Evolutionary conservation across 1,140 invertebrate genomes (phyloP), one percentile per base, ranked within the genome.

Genomic region (Littorina saxatilis): DNA sequence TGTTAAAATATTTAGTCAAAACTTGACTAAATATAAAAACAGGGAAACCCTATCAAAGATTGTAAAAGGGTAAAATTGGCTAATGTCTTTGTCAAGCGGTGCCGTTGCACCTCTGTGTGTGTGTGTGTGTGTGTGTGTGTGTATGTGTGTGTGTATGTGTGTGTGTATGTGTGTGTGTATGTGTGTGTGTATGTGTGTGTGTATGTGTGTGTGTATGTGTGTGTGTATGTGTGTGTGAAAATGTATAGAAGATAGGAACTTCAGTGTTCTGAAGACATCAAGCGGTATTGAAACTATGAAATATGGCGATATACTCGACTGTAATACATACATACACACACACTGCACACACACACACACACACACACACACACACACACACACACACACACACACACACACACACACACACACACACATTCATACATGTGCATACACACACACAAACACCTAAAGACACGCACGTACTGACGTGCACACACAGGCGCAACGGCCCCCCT

Each of bases 111-210:
- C 17, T 35, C 15, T n/a, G 0, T 43, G 37, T 74, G n/a, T 74
- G n/a, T 77, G 37, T 74, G 27, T 74, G 37, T 39, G 37, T 39
- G 72, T 74, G 37, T 76, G 73, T 76, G 37, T 47, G 40, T 76
- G 73, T 50, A 29, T 76, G 73, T 76, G 17, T 47, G 73, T 50
- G 73, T 76, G 73, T 52, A 23, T 76, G 73, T 76, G 47, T 52
- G 3, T 23, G 73, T 50, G 39, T 40, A 13, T 15, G 72, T 39
- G 72, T 39, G 27, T 39, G 72, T n/a, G 72, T 75, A 35, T 39
- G 72, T 39, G 72, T 39, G 72, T 74, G 72, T 39, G 72, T 74
- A 35, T 29, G 27, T 35, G 37, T 20, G 29, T 13, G n/a, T 68
- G 35, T n/a, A n/a, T 20, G 47, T 20, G 9, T 20, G 47, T 20